Percentiles rank a stretch among this genome's conserved stretches.
These are phyloP conservation scores for Tenualosa thibaudeaui DNA, from an alignment of 2,797 vertebrate species.

Conservation along the genomic window DNA sequence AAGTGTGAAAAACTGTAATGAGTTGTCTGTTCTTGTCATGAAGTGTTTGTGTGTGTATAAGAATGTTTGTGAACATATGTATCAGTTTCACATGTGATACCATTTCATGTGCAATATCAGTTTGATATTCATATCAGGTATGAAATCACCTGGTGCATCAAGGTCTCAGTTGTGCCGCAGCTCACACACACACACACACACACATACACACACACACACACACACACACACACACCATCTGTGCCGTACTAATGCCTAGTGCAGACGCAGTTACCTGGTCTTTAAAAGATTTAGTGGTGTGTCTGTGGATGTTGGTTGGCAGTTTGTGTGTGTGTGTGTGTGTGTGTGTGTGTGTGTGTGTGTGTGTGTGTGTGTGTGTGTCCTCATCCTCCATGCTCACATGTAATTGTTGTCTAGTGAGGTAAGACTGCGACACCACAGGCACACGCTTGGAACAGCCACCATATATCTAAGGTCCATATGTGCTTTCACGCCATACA, in stretches of 20 bases:
- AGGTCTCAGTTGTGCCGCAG: background rate
- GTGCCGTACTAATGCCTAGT: slow-evolving; percentile 10
- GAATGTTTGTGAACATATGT: background rate
- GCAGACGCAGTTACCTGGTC: background rate
- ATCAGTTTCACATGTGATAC: background rate
- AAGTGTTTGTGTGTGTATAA: background rate
- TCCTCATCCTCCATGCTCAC: background rate
- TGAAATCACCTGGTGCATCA: background rate
- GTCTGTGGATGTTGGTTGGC: background rate
- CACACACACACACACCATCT: slow-evolving; percentile 33
- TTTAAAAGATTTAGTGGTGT: background rate
- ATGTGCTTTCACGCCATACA: background rate
- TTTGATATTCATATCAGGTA: background rate
- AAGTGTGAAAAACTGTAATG: no score
- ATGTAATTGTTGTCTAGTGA: background rate
- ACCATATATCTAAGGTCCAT: background rate
- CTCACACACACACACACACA: slow-evolving; percentile 21
- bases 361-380: background rate
- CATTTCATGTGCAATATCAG: background rate
- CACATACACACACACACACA: slow-evolving; percentile 31
- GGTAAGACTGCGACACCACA: background rate
- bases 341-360: background rate
- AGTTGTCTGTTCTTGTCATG: background rate
- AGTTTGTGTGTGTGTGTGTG: background rate
- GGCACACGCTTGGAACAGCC: background rate